A percentile compares a stretch with the other conserved stretches of the same genome.
Conservation (phyloP, 2,113 vertebrate genomes). For the Hyperoodon ampullatus region DNA sequence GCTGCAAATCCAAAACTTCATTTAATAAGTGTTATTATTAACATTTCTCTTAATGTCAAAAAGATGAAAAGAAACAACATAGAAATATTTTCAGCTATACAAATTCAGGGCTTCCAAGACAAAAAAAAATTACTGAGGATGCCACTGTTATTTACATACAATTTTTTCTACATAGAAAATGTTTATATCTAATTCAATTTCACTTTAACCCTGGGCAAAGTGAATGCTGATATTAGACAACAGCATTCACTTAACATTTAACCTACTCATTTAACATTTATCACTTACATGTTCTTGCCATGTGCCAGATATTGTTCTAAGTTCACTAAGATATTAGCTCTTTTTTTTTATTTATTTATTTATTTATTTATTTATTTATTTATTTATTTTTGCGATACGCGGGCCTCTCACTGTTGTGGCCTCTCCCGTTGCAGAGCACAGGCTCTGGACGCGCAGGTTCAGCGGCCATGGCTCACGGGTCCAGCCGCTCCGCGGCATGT, state of each 20-base stretch:
- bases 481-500: too few species aligned
- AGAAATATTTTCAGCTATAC: conserved; percentile 9
- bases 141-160: not conserved
- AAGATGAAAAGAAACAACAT: conserved; percentile 28
- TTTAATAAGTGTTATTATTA: not conserved
- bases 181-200: conserved; percentile 3
- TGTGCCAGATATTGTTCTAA: not conserved
- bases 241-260: not conserved
- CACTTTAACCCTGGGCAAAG: not conserved
- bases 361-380: too few species aligned
- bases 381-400: too few species aligned
- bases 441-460: too few species aligned
- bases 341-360: too few species aligned
- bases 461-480: too few species aligned
- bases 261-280: not conserved
- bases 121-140: not conserved
- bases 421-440: too few species aligned
- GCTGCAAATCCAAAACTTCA: not conserved
- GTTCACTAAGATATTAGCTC: not conserved
- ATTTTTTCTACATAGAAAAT: conserved; percentile 36
- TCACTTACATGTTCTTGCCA: not conserved
- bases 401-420: too few species aligned
- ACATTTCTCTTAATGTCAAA: conserved; percentile 37
- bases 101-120: not conserved
- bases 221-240: not conserved